Conservation (phyloP, 1,140 invertebrate species). For the Bombus turneri region DNA sequence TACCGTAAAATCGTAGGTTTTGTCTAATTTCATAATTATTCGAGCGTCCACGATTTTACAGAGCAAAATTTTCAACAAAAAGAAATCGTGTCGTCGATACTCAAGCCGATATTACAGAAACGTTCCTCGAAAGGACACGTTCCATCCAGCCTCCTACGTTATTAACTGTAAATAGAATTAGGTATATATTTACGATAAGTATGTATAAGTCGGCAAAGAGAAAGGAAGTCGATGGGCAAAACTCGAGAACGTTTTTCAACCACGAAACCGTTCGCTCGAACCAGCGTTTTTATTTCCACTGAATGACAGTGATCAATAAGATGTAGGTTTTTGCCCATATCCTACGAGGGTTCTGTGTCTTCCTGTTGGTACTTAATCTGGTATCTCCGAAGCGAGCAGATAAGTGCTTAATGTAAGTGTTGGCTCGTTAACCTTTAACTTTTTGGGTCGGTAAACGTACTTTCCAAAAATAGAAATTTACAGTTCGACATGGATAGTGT, state of each 20-base stretch:
- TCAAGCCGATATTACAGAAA: neutral
- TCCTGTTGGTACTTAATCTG: neutral
- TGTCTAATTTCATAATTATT: neutral
- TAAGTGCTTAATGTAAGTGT: neutral
- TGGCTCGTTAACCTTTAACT: neutral
- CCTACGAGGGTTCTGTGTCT: neutral
- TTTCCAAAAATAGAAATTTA: neutral
- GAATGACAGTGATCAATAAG: constrained; percentile 19
- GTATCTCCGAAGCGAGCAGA: neutral
- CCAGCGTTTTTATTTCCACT: neutral
- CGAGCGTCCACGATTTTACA: too few species aligned
- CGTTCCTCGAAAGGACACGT: neutral
- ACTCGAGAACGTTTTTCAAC: neutral
- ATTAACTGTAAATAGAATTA: constrained; percentile 15
- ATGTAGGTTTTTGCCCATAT: neutral
- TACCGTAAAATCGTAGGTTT: neutral
- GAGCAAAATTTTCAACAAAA: neutral
- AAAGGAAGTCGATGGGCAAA: constrained; percentile 4
- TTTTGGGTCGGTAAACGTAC: neutral
- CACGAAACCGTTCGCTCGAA: neutral
- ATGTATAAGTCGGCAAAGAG: neutral
- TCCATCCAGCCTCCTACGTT: neutral
- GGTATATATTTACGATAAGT: neutral
- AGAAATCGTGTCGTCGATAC: neutral
- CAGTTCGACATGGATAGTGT: too few species aligned